Evolutionary conservation across 2,113 vertebrate genomes (phyloP).

Genomic region (Heterotilapia buettikoferi): DNA sequence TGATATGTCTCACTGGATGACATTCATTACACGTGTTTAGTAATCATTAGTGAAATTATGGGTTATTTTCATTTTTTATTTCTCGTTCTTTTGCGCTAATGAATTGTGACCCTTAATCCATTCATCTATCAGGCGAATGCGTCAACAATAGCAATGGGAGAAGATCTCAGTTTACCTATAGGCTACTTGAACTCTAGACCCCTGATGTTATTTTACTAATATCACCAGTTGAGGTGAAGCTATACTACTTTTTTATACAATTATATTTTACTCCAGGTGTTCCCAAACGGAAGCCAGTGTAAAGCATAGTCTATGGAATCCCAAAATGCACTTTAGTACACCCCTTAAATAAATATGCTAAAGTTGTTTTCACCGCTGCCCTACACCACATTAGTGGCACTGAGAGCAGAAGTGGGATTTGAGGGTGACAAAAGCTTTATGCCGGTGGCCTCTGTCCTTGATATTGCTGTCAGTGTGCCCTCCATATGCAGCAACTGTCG

Average conservation of each 20-base stretch:
- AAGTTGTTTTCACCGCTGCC: neutral
- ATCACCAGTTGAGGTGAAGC: neutral
- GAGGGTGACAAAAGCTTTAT: conserved; percentile 29
- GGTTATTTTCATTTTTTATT: neutral
- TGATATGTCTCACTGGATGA: neutral
- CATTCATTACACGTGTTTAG: neutral
- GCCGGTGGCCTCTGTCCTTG: conserved; percentile 54
- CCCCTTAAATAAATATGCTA: neutral
- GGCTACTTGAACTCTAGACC: neutral
- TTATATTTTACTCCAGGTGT: neutral
- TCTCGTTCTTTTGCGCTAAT: neutral
- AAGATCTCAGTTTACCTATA: neutral
- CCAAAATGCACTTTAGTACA: neutral
- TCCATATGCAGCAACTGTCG: conserved; percentile 56
- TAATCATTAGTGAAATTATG: neutral
- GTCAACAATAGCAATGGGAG: neutral
- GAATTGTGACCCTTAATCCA: neutral
- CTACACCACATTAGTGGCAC: neutral
- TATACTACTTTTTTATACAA: neutral
- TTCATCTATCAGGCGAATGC: neutral
- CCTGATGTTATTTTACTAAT: neutral
- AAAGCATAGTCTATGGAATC: neutral
- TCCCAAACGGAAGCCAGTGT: neutral
- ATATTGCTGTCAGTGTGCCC: conserved; percentile 58
- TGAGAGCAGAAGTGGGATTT: neutral